Evolutionary conservation across 2,888 invertebrate genomes (phyloP), one percentile per base, ranked within the genome.

Genomic region (Beris chalybata): DNA sequence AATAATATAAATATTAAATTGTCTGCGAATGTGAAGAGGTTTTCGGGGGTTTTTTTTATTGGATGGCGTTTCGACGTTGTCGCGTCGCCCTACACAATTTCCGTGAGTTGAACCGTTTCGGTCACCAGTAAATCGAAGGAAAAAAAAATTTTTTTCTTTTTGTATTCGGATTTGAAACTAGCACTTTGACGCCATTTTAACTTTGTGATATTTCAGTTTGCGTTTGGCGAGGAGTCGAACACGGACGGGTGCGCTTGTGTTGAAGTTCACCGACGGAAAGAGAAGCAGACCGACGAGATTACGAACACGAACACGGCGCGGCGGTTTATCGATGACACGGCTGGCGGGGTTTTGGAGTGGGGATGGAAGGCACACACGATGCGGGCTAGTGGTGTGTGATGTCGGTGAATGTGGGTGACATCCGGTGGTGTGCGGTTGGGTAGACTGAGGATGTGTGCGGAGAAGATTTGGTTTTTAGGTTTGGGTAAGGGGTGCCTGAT

Each of bases 161-260:
- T 64, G 65, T 68, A 32, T 68, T 65, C 61, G 44, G 38, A 54
- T 56, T 52, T 29, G n/a, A 59, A 68, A 68, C 68, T 68, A 68
- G 66, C 66, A 68, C 68, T 68, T 64, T 68, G 68, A 68, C 68
- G 68, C 68, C 68, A 68, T 68, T 66, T 68, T 68, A 68, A 66
- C 56, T 56, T 56, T 56, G 43, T n/a, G 32, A 15, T 43, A 58
- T 56, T 56, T 56, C 38, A 9, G 56, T 45, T 50, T 48, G 50
- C 30, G 48, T 59, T 59, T 22, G 31, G n/a, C 38, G 48, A 38
- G 15, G 15, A 56, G 50, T 13, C 44, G 30, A 55, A 52, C 52
- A 58, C 52, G 45, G 45, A 55, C 64, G 64, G 57, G 68, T 68
- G 55, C 57, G 63, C 63, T 63, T 68, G 65, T 68, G 68, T 68